Percentiles rank a stretch among this genome's conserved stretches.
phyloP scores from a whole-genome alignment of 2,113 vertebrate genomes.

The Lepus europaeus region DNA sequence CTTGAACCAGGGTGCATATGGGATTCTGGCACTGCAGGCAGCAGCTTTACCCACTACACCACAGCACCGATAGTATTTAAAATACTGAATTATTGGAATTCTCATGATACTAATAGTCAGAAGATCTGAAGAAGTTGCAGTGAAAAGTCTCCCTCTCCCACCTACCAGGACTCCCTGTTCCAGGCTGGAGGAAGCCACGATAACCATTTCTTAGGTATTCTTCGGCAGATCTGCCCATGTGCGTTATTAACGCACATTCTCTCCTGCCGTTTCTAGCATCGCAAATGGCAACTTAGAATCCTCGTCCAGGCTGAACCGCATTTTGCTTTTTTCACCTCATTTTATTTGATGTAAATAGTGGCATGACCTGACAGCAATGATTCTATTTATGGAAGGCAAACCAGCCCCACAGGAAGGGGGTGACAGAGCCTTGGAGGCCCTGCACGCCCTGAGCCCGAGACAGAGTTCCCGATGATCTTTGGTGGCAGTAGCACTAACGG shows the following conservation, averaged over 20 bases:
- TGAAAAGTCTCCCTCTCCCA: not conserved
- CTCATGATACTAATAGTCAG: not conserved
- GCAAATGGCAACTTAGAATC: not conserved
- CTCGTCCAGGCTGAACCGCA: too few species aligned
- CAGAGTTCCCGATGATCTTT: not conserved
- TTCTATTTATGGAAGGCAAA: not conserved
- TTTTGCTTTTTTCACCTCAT: not conserved
- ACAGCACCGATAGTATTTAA: not conserved
- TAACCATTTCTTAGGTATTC: not conserved
- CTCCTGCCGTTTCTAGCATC: not conserved
- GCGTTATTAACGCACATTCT: not conserved
- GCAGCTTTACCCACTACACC: too few species aligned
- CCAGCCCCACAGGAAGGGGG: not conserved
- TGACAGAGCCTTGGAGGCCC: not conserved
- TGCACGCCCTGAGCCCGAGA: accelerated
- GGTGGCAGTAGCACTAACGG: not conserved
- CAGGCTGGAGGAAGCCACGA: not conserved
- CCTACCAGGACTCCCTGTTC: not conserved
- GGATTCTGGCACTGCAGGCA: too few species aligned
- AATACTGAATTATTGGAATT: not conserved
- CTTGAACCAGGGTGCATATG: too few species aligned
- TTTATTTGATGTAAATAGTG: not conserved
- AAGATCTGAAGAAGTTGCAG: not conserved
- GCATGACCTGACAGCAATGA: not conserved
- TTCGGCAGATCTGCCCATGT: not conserved